Base-by-base conservation (phyloP, 2,797 vertebrate genomes). In the Brachyrhaphis roseni region DNA sequence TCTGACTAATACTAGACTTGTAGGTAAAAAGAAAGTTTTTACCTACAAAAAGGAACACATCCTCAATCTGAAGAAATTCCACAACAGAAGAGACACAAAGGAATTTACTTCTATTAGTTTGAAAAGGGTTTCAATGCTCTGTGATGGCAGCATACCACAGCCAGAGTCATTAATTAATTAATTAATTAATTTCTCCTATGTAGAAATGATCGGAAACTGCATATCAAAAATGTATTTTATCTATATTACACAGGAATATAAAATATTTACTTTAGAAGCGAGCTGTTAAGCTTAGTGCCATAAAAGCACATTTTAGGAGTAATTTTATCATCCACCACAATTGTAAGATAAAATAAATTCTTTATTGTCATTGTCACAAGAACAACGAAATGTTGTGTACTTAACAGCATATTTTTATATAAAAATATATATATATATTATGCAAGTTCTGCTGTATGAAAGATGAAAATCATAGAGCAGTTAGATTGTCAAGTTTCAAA, bases 241-340 rank as follows among this genome's bases (percentile, higher is more conserved):
- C 3, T 47, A 39, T n/a, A 53, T n/a, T 59, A 2, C 16, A 36
- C 4, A 34, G 36, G 2, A 31, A 10, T n/a, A 73, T 49, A 10
- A 75, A 46, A 20, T 62, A 4, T n/a, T n/a, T 36, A 76, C 74
- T 73, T 51, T 78, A 70, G 49, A 47, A 70, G 80, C 72, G 41
- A 47, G n/a, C 6, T 71, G 0, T 66, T 18, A 68, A 75, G 39
- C 43, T 53, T 62, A 36, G 45, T 43, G 47, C 18, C 45, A n/a
- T 74, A 5, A 70, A 75, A 75, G 46, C 41, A n/a, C 12, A 73
- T 20, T 41, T 26, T 57, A 12, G 11, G 23, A 15, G 18, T 11
- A 77, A 68, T 8, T 72, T 78, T 79, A 45, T 2, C 10, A 46
- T 46, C n/a, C 41, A 45, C 55, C 6, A 75, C 45, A 75, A n/a